Percentiles rank a stretch among this genome's conserved stretches.
phyloP scores from a whole-genome alignment of 2,113 vertebrate species.

The Indri indri region DNA sequence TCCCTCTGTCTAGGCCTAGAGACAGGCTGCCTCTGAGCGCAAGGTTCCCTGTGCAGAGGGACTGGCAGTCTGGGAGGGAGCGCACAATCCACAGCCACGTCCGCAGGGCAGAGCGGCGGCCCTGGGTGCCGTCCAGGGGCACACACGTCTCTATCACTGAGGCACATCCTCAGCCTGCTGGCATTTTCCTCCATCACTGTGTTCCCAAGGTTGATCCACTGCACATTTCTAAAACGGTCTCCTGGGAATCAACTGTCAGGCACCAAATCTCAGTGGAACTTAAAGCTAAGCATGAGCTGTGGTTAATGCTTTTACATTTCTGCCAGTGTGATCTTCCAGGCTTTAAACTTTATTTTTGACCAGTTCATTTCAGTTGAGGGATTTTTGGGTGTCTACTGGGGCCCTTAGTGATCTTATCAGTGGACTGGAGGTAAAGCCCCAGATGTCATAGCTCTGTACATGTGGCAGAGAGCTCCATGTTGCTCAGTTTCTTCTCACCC shows the following conservation, averaged over 20 bases:
- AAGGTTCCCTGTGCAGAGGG: background rate
- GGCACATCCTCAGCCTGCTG: fast-evolving
- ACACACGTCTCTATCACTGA: fast-evolving
- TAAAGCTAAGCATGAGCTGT: background rate
- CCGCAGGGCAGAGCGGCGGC: background rate
- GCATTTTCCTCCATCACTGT: fast-evolving
- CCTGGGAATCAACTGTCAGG: no score
- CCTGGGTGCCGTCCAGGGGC: background rate
- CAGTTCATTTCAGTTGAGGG: background rate
- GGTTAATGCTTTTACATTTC: background rate
- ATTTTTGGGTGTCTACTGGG: background rate
- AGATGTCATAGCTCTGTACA: fast-evolving
- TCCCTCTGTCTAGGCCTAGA: no score
- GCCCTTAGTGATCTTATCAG: background rate
- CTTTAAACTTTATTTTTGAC: background rate
- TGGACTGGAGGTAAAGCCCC: background rate
- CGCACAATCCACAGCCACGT: background rate
- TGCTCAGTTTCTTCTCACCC: background rate
- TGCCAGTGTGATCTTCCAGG: background rate
- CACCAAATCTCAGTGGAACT: background rate
- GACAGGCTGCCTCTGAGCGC: background rate
- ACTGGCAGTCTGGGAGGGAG: background rate
- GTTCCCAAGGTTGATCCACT: background rate
- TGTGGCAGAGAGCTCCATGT: fast-evolving
- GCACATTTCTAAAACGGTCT: background rate